Percentiles rank a stretch among this genome's conserved stretches.
Evolutionary conservation across 2,113 vertebrate species (phyloP).

Genomic region (Piaya cayana): DNA sequence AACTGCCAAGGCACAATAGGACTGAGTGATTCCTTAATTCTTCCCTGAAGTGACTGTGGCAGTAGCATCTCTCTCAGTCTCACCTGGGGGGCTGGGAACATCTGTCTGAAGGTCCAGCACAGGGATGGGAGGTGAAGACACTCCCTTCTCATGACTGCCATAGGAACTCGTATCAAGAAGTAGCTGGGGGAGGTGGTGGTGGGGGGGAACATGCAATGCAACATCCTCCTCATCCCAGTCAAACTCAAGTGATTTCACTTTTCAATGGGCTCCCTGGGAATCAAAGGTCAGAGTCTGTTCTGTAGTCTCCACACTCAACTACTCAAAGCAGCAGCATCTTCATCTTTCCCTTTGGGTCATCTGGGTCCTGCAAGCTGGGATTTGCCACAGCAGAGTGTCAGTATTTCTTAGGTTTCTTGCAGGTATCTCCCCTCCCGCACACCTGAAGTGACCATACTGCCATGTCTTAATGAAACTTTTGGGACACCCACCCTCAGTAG

Average conservation of each 20-base stretch:
- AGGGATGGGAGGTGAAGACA: not conserved
- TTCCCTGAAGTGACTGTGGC: not conserved
- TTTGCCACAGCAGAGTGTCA: not conserved
- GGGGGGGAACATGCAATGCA: not conserved
- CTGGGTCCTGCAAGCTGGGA: not conserved
- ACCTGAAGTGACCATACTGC: not conserved
- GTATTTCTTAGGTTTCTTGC: not conserved
- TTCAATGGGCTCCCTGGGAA: not conserved
- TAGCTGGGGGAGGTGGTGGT: not conserved
- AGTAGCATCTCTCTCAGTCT: not conserved
- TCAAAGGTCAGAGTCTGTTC: not conserved
- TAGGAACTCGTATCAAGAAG: not conserved
- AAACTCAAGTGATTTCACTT: not conserved
- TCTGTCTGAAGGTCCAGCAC: not conserved
- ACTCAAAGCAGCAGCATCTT: not conserved
- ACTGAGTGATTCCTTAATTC: not conserved
- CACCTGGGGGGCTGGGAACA: not conserved
- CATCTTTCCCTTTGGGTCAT: not conserved
- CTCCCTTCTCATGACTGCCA: not conserved
- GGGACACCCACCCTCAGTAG: not conserved
- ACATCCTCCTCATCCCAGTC: not conserved
- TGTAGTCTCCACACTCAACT: not conserved
- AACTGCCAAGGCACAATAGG: not conserved
- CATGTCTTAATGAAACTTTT: not conserved
- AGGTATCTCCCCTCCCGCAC: not conserved